Percentiles rank a stretch among this genome's conserved stretches.
Conservation (phyloP, 2,113 vertebrate species). For the Suncus etruscus region DNA sequence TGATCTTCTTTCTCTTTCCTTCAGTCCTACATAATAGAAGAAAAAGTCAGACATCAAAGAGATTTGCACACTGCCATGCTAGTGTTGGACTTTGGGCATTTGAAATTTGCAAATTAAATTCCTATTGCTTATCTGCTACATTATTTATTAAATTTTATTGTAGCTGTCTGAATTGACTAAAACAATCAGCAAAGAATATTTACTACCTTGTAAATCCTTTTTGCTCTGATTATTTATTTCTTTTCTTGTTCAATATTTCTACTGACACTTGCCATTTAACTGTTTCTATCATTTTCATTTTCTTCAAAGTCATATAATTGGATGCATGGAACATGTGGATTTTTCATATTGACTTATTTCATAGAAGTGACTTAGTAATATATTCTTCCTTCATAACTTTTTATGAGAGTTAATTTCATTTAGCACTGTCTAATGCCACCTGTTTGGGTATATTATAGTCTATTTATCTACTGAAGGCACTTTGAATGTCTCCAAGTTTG, state of each 20-base stretch:
- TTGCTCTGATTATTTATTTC: not conserved
- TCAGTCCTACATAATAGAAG: not conserved
- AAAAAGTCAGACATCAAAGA: not conserved
- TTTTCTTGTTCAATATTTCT: too few species aligned
- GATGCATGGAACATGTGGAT: not conserved
- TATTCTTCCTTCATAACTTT: not conserved
- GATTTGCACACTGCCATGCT: not conserved
- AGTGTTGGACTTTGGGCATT: not conserved
- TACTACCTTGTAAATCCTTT: not conserved
- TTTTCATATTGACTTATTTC: conserved; percentile 1
- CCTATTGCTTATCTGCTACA: not conserved
- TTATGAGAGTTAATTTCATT: not conserved
- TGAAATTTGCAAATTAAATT: not conserved
- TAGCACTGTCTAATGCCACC: not conserved
- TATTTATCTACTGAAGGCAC: not conserved
- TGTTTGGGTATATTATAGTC: not conserved
- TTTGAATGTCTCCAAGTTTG: not conserved
- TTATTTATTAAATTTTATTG: not conserved
- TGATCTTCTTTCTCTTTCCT: not conserved
- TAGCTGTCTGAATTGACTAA: not conserved
- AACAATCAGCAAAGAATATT: not conserved
- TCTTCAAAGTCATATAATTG: not conserved
- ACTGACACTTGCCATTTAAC: not conserved
- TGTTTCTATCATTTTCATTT: not conserved
- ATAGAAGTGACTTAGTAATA: not conserved